Evolutionary conservation across 2,888 invertebrate genomes (phyloP), one percentile per base, ranked within the genome.

Genomic region (Charanyca ferruginea): DNA sequence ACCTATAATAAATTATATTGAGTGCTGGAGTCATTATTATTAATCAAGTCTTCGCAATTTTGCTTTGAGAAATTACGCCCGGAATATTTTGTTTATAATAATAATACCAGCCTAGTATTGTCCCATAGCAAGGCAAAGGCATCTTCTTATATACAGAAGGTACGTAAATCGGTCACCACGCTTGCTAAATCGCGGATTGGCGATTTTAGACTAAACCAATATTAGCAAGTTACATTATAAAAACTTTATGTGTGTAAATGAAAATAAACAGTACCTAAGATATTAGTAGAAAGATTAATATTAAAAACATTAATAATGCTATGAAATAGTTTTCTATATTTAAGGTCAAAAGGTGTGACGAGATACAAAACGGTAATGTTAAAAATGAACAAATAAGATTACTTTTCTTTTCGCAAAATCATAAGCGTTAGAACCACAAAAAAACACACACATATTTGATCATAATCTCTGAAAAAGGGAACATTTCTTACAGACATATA

Each of bases 1-100:
- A 66, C 67, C 51, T 58, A 54, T 51, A 53, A 74, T 66, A 70
- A 78, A 68, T 78, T 62, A 55, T 59, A 58, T 64, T 66, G 45
- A 71, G 55, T 62, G 32, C 22, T 23, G 45, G 57, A 55, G 38
- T 60, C 47, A 65, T 65, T 60, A 61, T 58, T 73, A 61, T 70
- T 61, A 47, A 66, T 25, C 48, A 58, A 62, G 32, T 41, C 51
- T 64, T 59, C 23, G 28, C 22, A 57, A 22, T 65, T 47, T 13
- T 20, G 44, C 52, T 44, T 44, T 1, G 13, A 20, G 7, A 48
- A 69, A 53, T 61, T 28, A 49, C 48, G 1, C 11, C 22, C 11
- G 7, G 13, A n/a, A 4, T 20, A 7, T 54, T 44, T 68, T 45
- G 16, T 38, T 38, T 13, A 0, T 16, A 18, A 47, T n/a, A n/a